phyloP scores from a whole-genome alignment of 2,888 invertebrate species.

The Limulus polyphemus region DNA sequence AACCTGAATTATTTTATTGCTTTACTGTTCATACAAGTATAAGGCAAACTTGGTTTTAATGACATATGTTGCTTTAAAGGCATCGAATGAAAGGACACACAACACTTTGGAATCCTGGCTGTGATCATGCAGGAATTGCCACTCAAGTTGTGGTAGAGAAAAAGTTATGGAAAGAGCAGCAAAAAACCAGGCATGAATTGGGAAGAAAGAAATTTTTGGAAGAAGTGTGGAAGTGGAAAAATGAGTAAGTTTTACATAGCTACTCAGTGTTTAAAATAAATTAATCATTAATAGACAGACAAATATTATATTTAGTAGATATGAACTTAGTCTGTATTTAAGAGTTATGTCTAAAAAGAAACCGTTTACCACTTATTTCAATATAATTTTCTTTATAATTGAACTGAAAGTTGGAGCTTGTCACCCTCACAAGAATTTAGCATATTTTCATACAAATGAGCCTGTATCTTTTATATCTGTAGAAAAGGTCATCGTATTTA shows the following conservation, averaged over 20 bases:
- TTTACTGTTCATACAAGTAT: no score
- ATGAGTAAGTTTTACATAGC: conserved; percentile 47
- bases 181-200: conserved; percentile 78
- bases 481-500: conserved; percentile 60
- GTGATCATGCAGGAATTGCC: conserved; percentile 98
- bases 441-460: conserved; percentile 51
- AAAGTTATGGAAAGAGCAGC: conserved; percentile 74
- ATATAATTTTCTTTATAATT: no score
- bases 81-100: conserved; percentile 86
- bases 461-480: conserved; percentile 38
- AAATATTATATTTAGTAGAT: not conserved
- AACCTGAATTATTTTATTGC: no score
- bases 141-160: conserved; percentile 99
- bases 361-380: no score
- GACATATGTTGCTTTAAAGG: conserved; percentile 40
- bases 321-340: no score
- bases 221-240: conserved; percentile 91
- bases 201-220: conserved; percentile 86
- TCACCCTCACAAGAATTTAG: no score
- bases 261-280: not conserved
- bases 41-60: no score
- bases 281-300: not conserved
- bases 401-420: no score
- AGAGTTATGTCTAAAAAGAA: no score
- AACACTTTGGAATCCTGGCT: conserved; percentile 92